phyloP scores from a whole-genome alignment of 2,113 vertebrate genomes.

The Zosterops japonicus region DNA sequence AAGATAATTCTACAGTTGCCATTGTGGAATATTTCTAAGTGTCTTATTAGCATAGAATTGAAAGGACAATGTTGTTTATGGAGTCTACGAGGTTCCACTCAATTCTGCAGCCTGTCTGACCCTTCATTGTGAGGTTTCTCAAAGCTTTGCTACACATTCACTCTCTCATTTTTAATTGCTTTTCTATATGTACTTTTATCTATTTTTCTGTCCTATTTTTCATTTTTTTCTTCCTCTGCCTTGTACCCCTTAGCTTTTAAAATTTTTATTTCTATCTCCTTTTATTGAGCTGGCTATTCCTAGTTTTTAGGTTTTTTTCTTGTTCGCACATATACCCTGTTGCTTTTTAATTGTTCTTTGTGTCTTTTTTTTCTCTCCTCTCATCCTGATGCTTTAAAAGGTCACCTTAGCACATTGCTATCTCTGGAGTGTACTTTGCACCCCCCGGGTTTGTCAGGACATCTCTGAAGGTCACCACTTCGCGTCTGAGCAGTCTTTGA shows the following conservation, averaged over 20 bases:
- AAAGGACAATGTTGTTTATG: background rate
- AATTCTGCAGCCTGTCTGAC: background rate
- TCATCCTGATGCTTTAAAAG: background rate
- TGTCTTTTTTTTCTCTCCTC: background rate
- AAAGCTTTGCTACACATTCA: background rate
- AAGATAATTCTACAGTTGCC: slow-evolving; percentile 59
- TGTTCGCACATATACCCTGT: background rate
- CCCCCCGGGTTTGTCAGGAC: background rate
- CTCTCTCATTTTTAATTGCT: background rate
- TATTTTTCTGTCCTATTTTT: background rate
- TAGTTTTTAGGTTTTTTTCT: background rate
- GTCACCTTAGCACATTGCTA: background rate
- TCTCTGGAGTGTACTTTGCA: background rate
- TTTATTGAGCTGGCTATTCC: background rate
- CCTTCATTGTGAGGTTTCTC: background rate
- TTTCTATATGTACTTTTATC: background rate
- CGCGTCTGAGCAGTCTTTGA: background rate
- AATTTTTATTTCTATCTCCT: background rate
- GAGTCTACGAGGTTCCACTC: background rate
- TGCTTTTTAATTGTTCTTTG: background rate
- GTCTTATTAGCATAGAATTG: slow-evolving; percentile 29
- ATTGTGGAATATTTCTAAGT: background rate
- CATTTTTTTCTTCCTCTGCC: background rate
- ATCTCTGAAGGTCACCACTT: background rate
- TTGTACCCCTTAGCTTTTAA: background rate